Conservation (phyloP, 92 coral and sea anemone genomes). For the Epizoanthus illoricatus region DNA sequence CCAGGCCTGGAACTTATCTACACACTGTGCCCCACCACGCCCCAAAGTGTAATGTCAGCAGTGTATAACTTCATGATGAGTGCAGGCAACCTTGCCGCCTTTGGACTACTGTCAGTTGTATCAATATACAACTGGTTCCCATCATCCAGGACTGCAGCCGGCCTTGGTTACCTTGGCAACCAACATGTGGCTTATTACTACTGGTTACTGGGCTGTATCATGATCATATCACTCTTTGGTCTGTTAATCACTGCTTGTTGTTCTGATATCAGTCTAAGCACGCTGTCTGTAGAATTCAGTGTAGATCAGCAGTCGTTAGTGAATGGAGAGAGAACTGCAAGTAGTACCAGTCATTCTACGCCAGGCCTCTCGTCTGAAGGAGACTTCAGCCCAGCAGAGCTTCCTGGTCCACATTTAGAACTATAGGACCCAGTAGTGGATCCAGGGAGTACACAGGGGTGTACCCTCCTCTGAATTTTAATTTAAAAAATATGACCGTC, state of each 20-base stretch:
- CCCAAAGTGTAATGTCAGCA: constrained; percentile 85
- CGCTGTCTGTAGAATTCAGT: constrained; percentile 24
- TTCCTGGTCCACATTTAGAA: constrained; percentile 18
- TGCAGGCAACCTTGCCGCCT: constrained; percentile 73
- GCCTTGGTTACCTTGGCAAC: constrained; percentile 59
- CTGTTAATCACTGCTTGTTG: constrained; percentile 53
- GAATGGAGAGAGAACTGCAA: constrained; percentile 39
- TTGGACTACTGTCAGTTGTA: constrained; percentile 55
- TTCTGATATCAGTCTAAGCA: constrained; percentile 53
- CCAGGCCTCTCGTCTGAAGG: constrained; percentile 33
- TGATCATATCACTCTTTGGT: constrained; percentile 36
- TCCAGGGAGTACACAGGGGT: too few relatives aligned
- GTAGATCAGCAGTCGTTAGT: constrained; percentile 51
- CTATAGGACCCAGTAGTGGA: neutral
- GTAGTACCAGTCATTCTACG: constrained; percentile 14
- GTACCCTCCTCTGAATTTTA: too few relatives aligned
- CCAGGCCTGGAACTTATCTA: constrained; percentile 86
- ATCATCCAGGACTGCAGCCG: constrained; percentile 40
- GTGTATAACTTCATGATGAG: constrained; percentile 77
- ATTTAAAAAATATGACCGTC: too few relatives aligned
- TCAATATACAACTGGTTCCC: constrained; percentile 73
- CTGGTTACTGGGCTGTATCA: constrained; percentile 73
- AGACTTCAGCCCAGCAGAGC: constrained; percentile 39
- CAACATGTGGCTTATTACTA: constrained; percentile 60
- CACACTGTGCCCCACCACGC: constrained; percentile 70